A percentile compares a stretch with the other conserved stretches of the same genome.
Evolutionary conservation across 2,113 vertebrate genomes (phyloP).

Genomic region (Hippocampus abdominalis): DNA sequence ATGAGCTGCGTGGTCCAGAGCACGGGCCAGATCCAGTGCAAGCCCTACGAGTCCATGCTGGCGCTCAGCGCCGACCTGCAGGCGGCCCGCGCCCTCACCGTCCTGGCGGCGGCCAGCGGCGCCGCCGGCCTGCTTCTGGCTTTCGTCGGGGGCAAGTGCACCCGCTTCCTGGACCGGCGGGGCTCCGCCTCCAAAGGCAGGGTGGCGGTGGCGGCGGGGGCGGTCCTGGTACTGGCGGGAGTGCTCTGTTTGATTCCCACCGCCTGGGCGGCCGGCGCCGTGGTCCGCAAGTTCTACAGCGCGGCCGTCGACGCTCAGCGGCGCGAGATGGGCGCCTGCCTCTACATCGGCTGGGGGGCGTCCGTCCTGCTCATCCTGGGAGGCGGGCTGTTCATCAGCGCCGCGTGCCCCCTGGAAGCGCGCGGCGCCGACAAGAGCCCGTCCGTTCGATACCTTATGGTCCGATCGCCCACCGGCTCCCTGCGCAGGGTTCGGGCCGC

Average conservation of each 20-base stretch:
- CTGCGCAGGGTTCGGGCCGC: conserved; percentile 21
- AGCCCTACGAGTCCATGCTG: conserved; percentile 82
- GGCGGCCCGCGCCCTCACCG: conserved; percentile 79
- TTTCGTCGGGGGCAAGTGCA: conserved; percentile 86
- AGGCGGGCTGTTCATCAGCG: conserved; percentile 82
- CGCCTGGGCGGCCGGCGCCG: conserved; percentile 78
- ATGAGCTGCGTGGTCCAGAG: conserved; percentile 90
- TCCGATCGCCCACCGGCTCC: conserved; percentile 58
- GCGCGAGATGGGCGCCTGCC: conserved; percentile 80
- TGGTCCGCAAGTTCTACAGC: conserved; percentile 86
- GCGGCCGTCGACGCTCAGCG: conserved; percentile 74
- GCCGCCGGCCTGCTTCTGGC: conserved; percentile 76
- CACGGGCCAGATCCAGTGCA: conserved; percentile 88
- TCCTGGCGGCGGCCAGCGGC: conserved; percentile 75
- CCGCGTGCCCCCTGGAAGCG: conserved; percentile 60
- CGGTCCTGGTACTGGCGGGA: conserved; percentile 71
- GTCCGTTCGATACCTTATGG: conserved; percentile 78
- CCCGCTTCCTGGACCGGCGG: conserved; percentile 82
- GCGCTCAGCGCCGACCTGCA: conserved; percentile 80
- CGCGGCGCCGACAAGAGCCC: conserved; percentile 69
- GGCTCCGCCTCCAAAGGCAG: conserved; percentile 66
- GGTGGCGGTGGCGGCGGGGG: conserved; percentile 73
- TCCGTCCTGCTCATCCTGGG: conserved; percentile 79
- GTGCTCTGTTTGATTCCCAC: conserved; percentile 81
- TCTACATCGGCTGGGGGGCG: conserved; percentile 88